A percentile compares a stretch with the other conserved stretches of the same genome.
These are phyloP conservation scores for Synanthedon formicaeformis DNA, from an alignment of 2,888 invertebrate species.

Conservation along the genomic window DNA sequence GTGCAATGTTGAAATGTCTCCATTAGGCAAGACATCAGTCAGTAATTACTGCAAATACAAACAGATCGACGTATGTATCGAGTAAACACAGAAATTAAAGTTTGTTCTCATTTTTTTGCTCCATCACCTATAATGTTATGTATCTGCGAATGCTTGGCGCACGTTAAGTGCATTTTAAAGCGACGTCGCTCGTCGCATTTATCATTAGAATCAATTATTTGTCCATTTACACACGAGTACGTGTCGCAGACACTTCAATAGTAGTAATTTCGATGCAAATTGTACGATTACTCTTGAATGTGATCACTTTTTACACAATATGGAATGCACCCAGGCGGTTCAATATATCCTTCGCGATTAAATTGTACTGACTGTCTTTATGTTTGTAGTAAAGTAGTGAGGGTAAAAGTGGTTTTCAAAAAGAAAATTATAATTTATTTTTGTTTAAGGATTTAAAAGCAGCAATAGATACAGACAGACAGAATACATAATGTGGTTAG, in stretches of 20 bases:
- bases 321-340: neutral
- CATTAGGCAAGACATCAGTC: too few relatives aligned
- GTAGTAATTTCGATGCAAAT: constrained; percentile 2
- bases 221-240: constrained; percentile 22
- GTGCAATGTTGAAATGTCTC: too few relatives aligned
- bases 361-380: too few relatives aligned
- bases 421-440: too few relatives aligned
- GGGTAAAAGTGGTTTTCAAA: too few relatives aligned
- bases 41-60: neutral
- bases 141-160: neutral
- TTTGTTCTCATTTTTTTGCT: constrained; percentile 28
- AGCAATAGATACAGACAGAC: too few relatives aligned
- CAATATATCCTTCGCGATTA: too few relatives aligned
- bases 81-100: neutral
- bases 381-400: too few relatives aligned
- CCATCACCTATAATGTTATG: too few relatives aligned
- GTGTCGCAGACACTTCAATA: neutral
- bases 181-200: constrained; percentile 34
- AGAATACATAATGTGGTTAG: too few relatives aligned
- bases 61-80: neutral
- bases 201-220: constrained; percentile 58
- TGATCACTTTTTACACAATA: neutral
- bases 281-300: neutral
- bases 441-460: too few relatives aligned
- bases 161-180: constrained; percentile 21